Evolutionary conservation across 2,888 invertebrate genomes (phyloP).

Genomic region (Drosophila borborema): DNA sequence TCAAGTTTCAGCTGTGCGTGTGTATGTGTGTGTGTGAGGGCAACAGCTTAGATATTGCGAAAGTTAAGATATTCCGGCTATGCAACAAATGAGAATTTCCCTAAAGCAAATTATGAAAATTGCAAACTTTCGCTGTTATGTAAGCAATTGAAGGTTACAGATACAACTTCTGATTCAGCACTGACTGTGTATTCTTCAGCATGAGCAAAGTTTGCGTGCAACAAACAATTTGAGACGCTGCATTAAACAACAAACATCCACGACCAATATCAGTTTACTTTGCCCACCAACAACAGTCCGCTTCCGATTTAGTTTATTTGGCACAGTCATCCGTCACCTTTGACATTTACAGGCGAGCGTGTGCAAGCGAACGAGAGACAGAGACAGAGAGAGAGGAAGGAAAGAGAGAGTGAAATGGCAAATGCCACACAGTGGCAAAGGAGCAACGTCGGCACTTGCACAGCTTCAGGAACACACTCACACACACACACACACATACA

Average conservation of each 20-base stretch:
- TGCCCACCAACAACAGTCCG: constrained; percentile 4
- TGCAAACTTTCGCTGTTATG: constrained; percentile 26
- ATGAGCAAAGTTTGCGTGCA: constrained; percentile 15
- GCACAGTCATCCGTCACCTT: constrained; percentile 52
- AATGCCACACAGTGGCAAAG: constrained; percentile 1
- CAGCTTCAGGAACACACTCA: constrained; percentile 25
- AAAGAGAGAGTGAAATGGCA: constrained; percentile 36
- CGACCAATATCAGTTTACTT: constrained; percentile 15
- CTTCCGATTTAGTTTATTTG: constrained; percentile 26
- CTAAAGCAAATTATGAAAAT: not conserved
- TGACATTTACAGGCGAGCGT: constrained; percentile 61
- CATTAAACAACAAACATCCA: constrained; percentile 33
- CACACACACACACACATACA: constrained; percentile 2
- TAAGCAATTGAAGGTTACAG: constrained; percentile 22
- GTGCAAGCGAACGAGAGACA: not conserved
- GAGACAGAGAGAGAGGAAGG: not conserved
- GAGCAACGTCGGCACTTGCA: constrained; percentile 19
- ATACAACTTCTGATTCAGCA: not conserved
- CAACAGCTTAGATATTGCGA: constrained; percentile 4
- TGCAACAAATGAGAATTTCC: constrained; percentile 2
- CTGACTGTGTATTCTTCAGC: not conserved
- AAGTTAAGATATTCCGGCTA: not conserved
- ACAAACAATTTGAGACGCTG: constrained; percentile 15
- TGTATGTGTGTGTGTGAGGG: too few species aligned
- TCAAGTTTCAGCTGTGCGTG: not conserved